Evolutionary conservation across 2,797 vertebrate genomes (phyloP).

Genomic region (Chloroceryle amazona): DNA sequence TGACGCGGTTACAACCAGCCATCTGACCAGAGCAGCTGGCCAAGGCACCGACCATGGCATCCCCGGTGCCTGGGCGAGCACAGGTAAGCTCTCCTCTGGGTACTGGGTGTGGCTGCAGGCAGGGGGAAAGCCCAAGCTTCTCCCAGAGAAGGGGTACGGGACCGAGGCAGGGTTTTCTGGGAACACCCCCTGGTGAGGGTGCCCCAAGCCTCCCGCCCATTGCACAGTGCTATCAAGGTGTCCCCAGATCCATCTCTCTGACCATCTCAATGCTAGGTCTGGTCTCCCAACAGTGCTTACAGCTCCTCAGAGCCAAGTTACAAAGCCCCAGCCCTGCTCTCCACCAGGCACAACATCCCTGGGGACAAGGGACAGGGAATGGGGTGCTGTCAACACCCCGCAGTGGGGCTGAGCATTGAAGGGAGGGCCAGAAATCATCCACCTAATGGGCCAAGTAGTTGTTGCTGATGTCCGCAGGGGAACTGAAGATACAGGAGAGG

Average conservation of each 20-base stretch:
- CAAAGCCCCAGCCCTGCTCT: neutral
- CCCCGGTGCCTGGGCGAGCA: neutral
- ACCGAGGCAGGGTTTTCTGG: neutral
- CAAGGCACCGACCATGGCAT: neutral
- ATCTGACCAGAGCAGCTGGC: constrained; percentile 22
- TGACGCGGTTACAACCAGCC: constrained; percentile 28
- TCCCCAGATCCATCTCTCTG: neutral
- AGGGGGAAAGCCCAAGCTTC: neutral
- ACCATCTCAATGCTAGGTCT: neutral
- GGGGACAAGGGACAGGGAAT: neutral
- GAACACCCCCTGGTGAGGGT: neutral
- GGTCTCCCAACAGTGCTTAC: neutral
- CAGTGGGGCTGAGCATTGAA: neutral
- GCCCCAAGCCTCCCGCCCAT: neutral
- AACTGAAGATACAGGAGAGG: neutral
- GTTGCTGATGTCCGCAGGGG: constrained; percentile 40
- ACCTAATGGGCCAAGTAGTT: constrained; percentile 78
- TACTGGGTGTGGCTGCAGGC: neutral
- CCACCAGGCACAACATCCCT: neutral
- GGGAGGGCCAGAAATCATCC: neutral
- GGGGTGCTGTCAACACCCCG: accelerated
- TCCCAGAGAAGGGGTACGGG: neutral
- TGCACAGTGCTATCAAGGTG: neutral
- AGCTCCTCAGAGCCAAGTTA: neutral
- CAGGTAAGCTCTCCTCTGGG: neutral